Conservation (phyloP, 2,888 invertebrate species). For the Zeuzera pyrina region DNA sequence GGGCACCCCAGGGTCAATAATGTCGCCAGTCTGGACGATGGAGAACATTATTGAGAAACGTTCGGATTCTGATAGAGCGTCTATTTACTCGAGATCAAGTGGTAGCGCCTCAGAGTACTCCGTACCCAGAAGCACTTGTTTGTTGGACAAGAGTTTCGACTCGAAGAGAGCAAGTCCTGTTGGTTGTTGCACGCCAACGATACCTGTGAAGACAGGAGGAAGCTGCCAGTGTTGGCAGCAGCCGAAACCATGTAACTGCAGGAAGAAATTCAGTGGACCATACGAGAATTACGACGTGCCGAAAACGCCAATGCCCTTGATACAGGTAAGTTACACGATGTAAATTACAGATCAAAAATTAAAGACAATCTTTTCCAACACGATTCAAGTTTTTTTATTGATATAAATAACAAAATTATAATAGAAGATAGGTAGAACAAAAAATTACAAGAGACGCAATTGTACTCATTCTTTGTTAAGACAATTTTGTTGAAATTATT, state of each 20-base stretch:
- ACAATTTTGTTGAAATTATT: too few relatives aligned
- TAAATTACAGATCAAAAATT: too few relatives aligned
- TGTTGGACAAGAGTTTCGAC: slow-evolving; percentile 65
- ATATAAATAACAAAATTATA: too few relatives aligned
- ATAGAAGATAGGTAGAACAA: too few relatives aligned
- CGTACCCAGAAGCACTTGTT: slow-evolving; percentile 61
- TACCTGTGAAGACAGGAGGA: slow-evolving; percentile 66
- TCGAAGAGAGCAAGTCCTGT: slow-evolving; percentile 55
- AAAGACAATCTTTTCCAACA: too few relatives aligned
- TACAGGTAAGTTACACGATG: slow-evolving; percentile 58
- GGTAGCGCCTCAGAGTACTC: slow-evolving; percentile 79
- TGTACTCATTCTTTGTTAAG: too few relatives aligned
- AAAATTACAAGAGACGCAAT: too few relatives aligned
- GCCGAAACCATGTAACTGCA: slow-evolving; percentile 50
- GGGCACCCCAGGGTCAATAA: slow-evolving; percentile 60
- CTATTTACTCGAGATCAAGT: slow-evolving; percentile 77
- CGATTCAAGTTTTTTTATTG: too few relatives aligned
- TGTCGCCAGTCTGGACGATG: slow-evolving; percentile 75
- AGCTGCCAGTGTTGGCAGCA: slow-evolving; percentile 59
- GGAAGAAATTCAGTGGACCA: slow-evolving; percentile 67
- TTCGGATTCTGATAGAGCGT: slow-evolving; percentile 74
- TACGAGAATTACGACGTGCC: slow-evolving; percentile 89
- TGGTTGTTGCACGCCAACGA: slow-evolving; percentile 69
- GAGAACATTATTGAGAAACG: slow-evolving; percentile 64
- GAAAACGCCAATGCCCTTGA: slow-evolving; percentile 74